Percentiles rank a stretch among this genome's conserved stretches.
Conservation (phyloP, 2,797 vertebrate genomes). For the Pseudocheirus occidentalis region DNA sequence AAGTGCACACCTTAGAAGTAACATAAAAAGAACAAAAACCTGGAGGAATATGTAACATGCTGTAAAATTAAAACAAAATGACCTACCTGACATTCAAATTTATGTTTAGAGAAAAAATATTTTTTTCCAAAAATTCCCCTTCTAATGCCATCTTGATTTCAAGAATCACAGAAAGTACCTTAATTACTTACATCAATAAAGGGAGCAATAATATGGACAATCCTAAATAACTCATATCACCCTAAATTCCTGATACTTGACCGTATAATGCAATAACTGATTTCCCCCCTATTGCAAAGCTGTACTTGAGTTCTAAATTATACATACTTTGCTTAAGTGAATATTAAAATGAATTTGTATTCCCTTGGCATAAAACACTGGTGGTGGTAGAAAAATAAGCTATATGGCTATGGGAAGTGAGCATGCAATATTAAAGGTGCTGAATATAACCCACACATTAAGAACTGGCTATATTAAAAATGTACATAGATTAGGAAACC, state of each 20-base stretch:
- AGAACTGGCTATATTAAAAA: not conserved
- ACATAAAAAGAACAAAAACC: slow-evolving; percentile 44
- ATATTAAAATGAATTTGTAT: not conserved
- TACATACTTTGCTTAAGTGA: slow-evolving; percentile 3
- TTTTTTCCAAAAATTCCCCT: slow-evolving; percentile 48
- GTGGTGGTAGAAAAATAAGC: not conserved
- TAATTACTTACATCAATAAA: not conserved
- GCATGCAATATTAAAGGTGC: not conserved
- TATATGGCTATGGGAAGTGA: not conserved
- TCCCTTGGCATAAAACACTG: not conserved
- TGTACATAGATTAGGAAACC: not conserved
- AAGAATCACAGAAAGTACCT: slow-evolving; percentile 33
- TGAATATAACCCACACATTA: not conserved
- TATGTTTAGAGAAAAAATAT: slow-evolving; percentile 32
- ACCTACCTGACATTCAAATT: slow-evolving; percentile 54
- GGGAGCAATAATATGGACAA: not conserved
- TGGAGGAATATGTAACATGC: slow-evolving; percentile 33
- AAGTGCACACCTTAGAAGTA: too few species aligned
- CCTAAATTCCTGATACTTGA: not conserved
- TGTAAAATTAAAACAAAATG: slow-evolving; percentile 60
- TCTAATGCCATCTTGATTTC: slow-evolving; percentile 39
- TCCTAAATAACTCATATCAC: not conserved
- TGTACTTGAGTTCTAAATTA: not conserved
- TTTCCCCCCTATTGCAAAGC: not conserved
- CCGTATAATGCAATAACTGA: slow-evolving; percentile 18